Evolutionary conservation across 2,888 invertebrate genomes (phyloP).

Genomic region (Tricholauxania praeusta): DNA sequence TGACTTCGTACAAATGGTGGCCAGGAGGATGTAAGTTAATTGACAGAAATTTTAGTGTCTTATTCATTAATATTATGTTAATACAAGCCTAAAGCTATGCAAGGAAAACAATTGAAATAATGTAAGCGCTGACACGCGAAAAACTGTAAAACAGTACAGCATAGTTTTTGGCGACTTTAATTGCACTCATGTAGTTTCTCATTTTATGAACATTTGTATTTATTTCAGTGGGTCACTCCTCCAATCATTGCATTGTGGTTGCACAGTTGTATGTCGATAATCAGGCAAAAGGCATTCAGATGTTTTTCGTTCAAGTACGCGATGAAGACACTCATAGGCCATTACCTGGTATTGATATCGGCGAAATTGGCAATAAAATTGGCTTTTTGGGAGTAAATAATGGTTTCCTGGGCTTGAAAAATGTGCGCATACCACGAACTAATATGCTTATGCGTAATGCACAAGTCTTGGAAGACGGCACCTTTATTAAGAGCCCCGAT

Average conservation of each 20-base stretch:
- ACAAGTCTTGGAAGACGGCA: slow-evolving; percentile 91
- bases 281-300: slow-evolving; percentile 87
- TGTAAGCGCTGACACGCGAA: no score
- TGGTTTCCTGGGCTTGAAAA: slow-evolving; percentile 88
- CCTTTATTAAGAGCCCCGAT: slow-evolving; percentile 83
- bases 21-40: slow-evolving; percentile 86
- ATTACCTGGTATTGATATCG: slow-evolving; percentile 86
- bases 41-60: background rate
- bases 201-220: background rate
- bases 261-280: slow-evolving; percentile 89
- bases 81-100: no score
- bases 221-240: slow-evolving; percentile 86
- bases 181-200: background rate
- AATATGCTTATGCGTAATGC: slow-evolving; percentile 94
- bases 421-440: slow-evolving; percentile 87
- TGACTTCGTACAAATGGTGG: slow-evolving; percentile 96
- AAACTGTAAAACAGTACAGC: no score
- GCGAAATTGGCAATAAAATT: slow-evolving; percentile 94
- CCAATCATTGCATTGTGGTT: slow-evolving; percentile 90
- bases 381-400: slow-evolving; percentile 93
- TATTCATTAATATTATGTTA: background rate
- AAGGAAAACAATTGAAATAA: no score
- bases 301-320: slow-evolving; percentile 93
- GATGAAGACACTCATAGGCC: slow-evolving; percentile 90
- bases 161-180: background rate